Evolutionary conservation across 2,113 vertebrate species (phyloP), one percentile per base, ranked within the genome.

Genomic region (Myrmecophaga tridactyla): DNA sequence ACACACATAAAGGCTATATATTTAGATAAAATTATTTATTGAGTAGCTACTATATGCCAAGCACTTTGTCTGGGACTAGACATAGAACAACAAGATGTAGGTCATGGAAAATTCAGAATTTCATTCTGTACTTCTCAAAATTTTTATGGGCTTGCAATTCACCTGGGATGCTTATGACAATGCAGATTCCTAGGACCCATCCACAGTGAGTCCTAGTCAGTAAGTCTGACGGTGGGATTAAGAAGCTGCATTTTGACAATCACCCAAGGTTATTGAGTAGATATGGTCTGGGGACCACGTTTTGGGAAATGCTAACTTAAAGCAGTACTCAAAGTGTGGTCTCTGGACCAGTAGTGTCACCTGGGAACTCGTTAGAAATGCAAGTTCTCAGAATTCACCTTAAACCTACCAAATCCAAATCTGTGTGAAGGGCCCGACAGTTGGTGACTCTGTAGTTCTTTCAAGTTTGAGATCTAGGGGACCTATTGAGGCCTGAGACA

Each of bases 1-100:
- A 69, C 2, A 58, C 1, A 15, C 25, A 53, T 36, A 65, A 86
- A 25, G 7, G 20, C 2, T 2, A 46, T 36, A 21, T n/a, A 67
- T 67, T 72, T 73, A 81, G 94, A 89, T 46, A 43, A 72, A 87
- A 94, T 3, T 15, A 86, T 86, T 72, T 84, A 69, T 39, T 91
- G 69, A 86, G 36, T 65, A 92, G 10, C 56, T 89, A 29, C 48
- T 60, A 67, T 8, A 85, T 46, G 11, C 7, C 51, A 94, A 81
- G 25, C 7, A 69, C 3, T 67, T 13, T 77, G 12, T 65, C 86
- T 78, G 34, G 20, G 83, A 9, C 46, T 56, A 21, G 36, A 2
- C 1, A n/a, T 60, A 34, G 11, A 75, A 77, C 17, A 82, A 1
- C 53, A 86, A 86, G 21, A 80, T 53, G 29, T 41, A 90, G 69